phyloP scores from a whole-genome alignment of 1,140 invertebrate genomes.

The Lasaia peninsularis region DNA sequence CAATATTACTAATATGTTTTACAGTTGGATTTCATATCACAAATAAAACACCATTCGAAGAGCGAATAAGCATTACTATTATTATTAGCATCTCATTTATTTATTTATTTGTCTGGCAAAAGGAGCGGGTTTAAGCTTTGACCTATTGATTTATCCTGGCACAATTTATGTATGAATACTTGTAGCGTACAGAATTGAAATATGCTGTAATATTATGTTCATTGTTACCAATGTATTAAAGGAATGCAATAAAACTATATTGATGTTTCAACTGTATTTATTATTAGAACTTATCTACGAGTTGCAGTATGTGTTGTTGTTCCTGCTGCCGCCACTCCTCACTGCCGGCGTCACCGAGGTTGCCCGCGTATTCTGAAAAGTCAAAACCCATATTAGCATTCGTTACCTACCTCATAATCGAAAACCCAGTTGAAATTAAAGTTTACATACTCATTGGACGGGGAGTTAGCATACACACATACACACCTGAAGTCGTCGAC shows the following conservation, averaged over 20 bases:
- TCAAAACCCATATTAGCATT: conserved; percentile 10
- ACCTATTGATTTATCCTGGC: not conserved
- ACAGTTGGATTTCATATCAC: too few relatives aligned
- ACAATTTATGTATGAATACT: not conserved
- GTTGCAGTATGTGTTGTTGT: conserved; percentile 93
- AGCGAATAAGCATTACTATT: too few relatives aligned
- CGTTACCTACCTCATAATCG: too few relatives aligned
- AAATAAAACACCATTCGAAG: too few relatives aligned
- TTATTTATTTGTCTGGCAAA: too few relatives aligned
- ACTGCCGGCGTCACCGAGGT: conserved; percentile 91
- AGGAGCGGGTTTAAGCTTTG: too few relatives aligned
- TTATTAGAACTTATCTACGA: conserved; percentile 93
- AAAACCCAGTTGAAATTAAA: too few relatives aligned
- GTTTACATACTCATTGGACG: too few relatives aligned
- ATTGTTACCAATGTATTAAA: conserved; percentile 28
- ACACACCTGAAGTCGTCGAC: too few relatives aligned
- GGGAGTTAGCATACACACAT: too few relatives aligned
- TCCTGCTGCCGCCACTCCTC: conserved; percentile 91
- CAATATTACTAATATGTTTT: too few relatives aligned
- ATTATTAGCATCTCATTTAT: too few relatives aligned
- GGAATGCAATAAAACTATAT: conserved; percentile 26
- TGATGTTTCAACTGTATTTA: conserved; percentile 22
- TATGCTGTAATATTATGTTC: conserved; percentile 21
- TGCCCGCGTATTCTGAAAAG: conserved; percentile 93
- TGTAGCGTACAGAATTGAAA: conserved; percentile 1